Base-by-base conservation (phyloP, 2,888 invertebrate genomes). In the Scaptomyza tumidula region DNA sequence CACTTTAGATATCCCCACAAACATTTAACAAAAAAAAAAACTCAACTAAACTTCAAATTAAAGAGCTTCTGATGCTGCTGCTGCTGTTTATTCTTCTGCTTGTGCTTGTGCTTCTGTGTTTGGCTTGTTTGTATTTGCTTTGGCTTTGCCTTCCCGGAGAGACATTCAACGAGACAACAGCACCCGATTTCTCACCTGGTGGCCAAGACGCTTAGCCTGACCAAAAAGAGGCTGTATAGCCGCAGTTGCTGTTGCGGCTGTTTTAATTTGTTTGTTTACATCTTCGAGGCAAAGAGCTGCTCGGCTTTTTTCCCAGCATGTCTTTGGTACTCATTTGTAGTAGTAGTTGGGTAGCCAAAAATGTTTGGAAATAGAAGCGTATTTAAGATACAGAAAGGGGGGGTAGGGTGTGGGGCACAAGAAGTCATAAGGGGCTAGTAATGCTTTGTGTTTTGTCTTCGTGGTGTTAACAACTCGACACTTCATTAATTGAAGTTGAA, bases 191-290 rank as follows among this genome's bases (percentile, higher is more conserved):
- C 89, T 85, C 86, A 86, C 90, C 81, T 86, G 73, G 62, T 71
- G 86, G 65, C 56, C 59, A 70, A 62, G 60, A 41, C 66, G 50
- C 59, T 52, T 66, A 41, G 61, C 61, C 66, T 58, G 67, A 49
- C 75, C 57, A 63, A 49, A 63, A 57, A 71, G 63, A 50, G 37
- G 52, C 68, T 31, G 55, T 44, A 48, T 44, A 48, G 65, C 59
- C 49, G 56, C 71, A 48, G 55, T 45, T 70, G 71, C 75, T 37
- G 71, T 71, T 85, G 49, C 78, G 80, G 86, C 71, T 84, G 84
- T 81, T 87, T 85, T 81, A 85, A 88, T 85, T 85, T 85, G 89
- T 85, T 85, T 85, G 89, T 85, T 85, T 85, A 89, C 84, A 83
- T 83, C 80, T 78, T 79, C 53, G 64, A 81, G 55, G 59, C 66